phyloP scores from a whole-genome alignment of 2,113 vertebrate genomes.

The Chinchilla lanigera region DNA sequence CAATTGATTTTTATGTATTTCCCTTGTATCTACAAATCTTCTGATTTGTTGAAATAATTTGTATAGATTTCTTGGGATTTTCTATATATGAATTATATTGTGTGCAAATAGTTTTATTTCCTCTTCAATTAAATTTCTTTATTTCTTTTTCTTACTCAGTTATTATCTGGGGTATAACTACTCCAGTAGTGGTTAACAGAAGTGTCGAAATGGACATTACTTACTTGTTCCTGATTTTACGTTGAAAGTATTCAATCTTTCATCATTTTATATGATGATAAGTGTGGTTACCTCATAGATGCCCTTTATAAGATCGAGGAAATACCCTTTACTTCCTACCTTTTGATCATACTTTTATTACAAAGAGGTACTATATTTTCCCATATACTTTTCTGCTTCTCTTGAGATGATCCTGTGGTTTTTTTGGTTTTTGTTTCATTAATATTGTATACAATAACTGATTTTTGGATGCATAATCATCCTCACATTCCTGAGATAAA shows the following conservation, averaged over 20 bases:
- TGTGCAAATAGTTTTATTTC: too few relatives aligned
- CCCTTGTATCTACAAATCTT: background rate
- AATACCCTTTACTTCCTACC: background rate
- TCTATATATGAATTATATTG: background rate
- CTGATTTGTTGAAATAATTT: background rate
- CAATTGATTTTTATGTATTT: background rate
- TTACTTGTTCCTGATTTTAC: background rate
- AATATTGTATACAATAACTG: background rate
- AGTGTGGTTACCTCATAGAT: background rate
- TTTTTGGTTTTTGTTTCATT: background rate
- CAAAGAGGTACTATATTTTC: background rate
- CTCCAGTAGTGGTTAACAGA: background rate
- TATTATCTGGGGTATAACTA: background rate
- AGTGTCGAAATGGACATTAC: background rate
- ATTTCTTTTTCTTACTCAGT: background rate
- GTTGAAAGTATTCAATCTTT: background rate
- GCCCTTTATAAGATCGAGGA: background rate
- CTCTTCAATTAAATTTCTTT: background rate
- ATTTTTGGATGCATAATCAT: background rate
- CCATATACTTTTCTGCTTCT: background rate
- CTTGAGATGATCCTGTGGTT: background rate
- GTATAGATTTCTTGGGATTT: background rate
- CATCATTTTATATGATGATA: background rate
- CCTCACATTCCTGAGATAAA: background rate
- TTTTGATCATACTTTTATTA: background rate